Percentiles rank a stretch among this genome's conserved stretches.
phyloP scores from a whole-genome alignment of 2,888 invertebrate species.

The Phlogophora meticulosa region DNA sequence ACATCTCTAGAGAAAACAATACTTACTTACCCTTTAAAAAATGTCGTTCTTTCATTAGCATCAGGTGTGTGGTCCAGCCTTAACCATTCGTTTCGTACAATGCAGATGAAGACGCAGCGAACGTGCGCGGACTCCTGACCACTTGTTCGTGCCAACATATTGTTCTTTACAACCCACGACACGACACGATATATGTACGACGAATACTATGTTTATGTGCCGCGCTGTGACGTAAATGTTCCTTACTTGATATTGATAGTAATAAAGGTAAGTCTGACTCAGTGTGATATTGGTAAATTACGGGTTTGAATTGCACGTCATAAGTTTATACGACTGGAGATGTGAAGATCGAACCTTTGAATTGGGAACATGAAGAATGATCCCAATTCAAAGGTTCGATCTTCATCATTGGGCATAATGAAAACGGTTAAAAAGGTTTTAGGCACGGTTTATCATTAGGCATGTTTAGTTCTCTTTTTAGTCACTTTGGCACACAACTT shows the following conservation, averaged over 20 bases:
- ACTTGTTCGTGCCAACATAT: constrained; percentile 73
- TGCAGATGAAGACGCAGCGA: constrained; percentile 73
- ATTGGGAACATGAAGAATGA: not conserved
- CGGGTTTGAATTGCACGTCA: constrained; percentile 17
- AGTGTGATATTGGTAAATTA: constrained; percentile 60
- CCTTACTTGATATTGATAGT: constrained; percentile 66
- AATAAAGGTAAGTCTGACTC: constrained; percentile 64
- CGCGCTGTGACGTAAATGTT: constrained; percentile 73
- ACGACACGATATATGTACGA: constrained; percentile 55
- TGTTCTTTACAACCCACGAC: constrained; percentile 74
- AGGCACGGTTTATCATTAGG: not conserved
- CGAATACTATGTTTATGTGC: constrained; percentile 75
- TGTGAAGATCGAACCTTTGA: not conserved
- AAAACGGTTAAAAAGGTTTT: not conserved
- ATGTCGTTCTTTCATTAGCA: constrained; percentile 1
- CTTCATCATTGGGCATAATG: not conserved
- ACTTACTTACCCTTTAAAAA: not conserved
- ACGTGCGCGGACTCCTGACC: constrained; percentile 74
- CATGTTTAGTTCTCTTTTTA: too few relatives aligned
- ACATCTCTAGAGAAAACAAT: constrained; percentile 5
- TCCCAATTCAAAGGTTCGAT: too few relatives aligned
- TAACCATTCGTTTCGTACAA: constrained; percentile 53
- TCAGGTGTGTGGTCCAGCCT: constrained; percentile 39
- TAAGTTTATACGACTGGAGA: constrained; percentile 17
- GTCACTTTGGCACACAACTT: too few relatives aligned